Conservation (phyloP, 2,888 invertebrate genomes). For the Papilio demoleus region DNA sequence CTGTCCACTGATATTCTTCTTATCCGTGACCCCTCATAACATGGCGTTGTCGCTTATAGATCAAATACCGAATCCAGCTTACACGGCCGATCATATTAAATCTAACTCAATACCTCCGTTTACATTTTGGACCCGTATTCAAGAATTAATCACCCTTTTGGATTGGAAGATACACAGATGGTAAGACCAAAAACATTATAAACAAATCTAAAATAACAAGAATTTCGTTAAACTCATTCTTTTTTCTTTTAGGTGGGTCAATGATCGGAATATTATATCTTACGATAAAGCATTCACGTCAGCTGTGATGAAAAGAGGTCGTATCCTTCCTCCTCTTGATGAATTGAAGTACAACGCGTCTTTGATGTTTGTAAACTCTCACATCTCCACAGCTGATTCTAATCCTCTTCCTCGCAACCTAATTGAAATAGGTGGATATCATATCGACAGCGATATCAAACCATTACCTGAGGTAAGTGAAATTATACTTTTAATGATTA, state of each 20-base stretch:
- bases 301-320: constrained; percentile 47
- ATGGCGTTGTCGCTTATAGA: constrained; percentile 56
- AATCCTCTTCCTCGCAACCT: constrained; percentile 60
- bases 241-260: constrained; percentile 22
- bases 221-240: too few species aligned
- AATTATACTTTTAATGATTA: neutral
- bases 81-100: constrained; percentile 48
- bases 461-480: constrained; percentile 59
- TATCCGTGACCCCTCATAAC: constrained; percentile 59
- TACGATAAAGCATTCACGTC: constrained; percentile 42
- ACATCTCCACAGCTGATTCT: constrained; percentile 51
- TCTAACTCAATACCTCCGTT: constrained; percentile 40
- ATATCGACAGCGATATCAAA: constrained; percentile 55
- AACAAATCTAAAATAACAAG: too few species aligned
- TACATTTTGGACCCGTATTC: constrained; percentile 43
- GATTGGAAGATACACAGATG: constrained; percentile 40
- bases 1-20: constrained; percentile 64
- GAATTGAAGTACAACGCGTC: constrained; percentile 55
- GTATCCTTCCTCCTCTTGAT: constrained; percentile 46
- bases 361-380: constrained; percentile 54
- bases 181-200: too few species aligned
- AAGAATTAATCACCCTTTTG: constrained; percentile 39
- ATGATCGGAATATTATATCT: constrained; percentile 16
- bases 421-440: constrained; percentile 64
- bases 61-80: constrained; percentile 60